phyloP scores from a whole-genome alignment of 1,140 invertebrate genomes.

The fruit fly (Drosophila melanogaster) region DNA sequence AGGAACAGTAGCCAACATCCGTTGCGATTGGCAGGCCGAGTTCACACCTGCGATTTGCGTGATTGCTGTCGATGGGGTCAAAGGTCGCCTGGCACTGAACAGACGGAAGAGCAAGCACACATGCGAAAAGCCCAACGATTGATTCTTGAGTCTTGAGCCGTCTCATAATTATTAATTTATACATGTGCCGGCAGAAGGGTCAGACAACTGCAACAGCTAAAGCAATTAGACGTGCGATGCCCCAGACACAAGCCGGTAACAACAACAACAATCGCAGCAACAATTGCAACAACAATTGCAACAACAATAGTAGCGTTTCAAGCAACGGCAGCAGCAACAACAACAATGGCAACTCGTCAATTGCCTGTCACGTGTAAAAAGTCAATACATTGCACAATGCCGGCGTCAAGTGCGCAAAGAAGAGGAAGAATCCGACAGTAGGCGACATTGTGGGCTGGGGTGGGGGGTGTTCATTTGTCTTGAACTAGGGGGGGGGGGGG shows the following conservation, averaged over 20 bases:
- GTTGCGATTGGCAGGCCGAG: conserved; percentile 46
- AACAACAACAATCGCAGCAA: conserved; percentile 31
- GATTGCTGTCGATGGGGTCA: conserved; percentile 20
- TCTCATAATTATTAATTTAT: conserved; percentile 54
- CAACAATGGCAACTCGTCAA: conserved; percentile 54
- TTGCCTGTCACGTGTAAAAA: conserved; percentile 81
- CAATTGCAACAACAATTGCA: conserved; percentile 17
- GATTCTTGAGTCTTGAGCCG: conserved; percentile 25
- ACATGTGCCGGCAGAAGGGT: conserved; percentile 47
- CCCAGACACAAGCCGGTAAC: conserved; percentile 63
- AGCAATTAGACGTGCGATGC: conserved; percentile 42
- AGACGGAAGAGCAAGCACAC: conserved; percentile 8
- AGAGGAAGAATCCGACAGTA: conserved; percentile 6
- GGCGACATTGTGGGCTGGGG: neutral
- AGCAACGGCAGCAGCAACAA: conserved; percentile 19
- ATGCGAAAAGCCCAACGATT: conserved; percentile 20
- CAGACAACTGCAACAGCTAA: conserved; percentile 27
- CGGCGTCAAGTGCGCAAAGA: conserved; percentile 66
- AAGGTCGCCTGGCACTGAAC: neutral
- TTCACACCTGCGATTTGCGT: conserved; percentile 63
- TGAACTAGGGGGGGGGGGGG: conserved; percentile 14
- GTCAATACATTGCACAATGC: conserved; percentile 81
- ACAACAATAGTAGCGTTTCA: conserved; percentile 8
- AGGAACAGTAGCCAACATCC: conserved; percentile 15
- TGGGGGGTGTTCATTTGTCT: neutral